Percentiles rank a stretch among this genome's conserved stretches.
Conservation (phyloP, 2,113 vertebrate species). For the Bubalus kerabau region DNA sequence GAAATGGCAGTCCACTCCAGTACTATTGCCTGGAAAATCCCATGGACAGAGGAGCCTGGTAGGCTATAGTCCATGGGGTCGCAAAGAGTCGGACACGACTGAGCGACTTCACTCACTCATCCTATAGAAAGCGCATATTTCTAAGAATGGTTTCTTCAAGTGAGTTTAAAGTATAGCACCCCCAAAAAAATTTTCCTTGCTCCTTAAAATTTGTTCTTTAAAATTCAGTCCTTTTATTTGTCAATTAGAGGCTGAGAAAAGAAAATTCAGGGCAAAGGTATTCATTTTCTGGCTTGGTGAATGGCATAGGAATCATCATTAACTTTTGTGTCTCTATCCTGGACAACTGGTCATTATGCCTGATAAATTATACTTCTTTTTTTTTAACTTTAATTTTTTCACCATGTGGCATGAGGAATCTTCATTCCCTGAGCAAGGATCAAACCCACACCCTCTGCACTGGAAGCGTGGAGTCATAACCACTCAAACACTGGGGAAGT, state of each 20-base stretch:
- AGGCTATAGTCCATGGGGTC: too few species aligned
- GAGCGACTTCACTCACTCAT: too few species aligned
- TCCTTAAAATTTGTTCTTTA: conserved; percentile 21
- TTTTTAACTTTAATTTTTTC: neutral
- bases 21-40: too few species aligned
- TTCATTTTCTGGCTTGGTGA: neutral
- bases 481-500: neutral
- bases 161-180: neutral
- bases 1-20: too few species aligned
- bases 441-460: neutral
- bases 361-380: conserved; percentile 9
- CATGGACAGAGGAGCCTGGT: too few species aligned
- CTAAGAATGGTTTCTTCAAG: neutral
- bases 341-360: neutral
- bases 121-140: neutral
- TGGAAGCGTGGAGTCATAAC: neutral
- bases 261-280: neutral
- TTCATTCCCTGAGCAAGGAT: neutral
- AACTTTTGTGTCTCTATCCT: neutral
- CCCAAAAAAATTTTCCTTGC: conserved; percentile 11
- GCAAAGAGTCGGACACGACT: too few species aligned
- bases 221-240: neutral
- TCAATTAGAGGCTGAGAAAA: neutral
- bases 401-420: neutral
- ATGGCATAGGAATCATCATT: neutral